Base-by-base conservation (phyloP, 1,140 invertebrate genomes). In the Drosophila tani region DNA sequence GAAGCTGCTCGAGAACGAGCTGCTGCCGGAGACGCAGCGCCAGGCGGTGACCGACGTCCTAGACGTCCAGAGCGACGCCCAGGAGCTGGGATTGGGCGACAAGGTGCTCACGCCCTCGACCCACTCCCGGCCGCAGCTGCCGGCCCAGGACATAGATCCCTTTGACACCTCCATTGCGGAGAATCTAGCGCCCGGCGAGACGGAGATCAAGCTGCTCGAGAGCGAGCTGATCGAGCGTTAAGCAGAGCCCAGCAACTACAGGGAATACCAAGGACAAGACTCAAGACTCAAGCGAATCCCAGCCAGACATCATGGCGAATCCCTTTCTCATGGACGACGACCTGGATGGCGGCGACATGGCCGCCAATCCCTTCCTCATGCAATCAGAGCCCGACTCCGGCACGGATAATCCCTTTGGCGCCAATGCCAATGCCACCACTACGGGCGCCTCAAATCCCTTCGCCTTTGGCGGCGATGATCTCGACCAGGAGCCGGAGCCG, bases 101-200 rank as follows among this genome's bases (percentile, higher is more conserved):
- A 93, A 93, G 66, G 92, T 93, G 5, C 65, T 93, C 7, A 93
- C 92, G 38, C 92, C 92, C 3, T 91, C 90, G 50, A 65, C 91
- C n/a, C 81, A 82, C 38, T 29, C 49, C 9, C 57, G 66, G 29
- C 73, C 77, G 0, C 69, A 63, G 43, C 41, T 80, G 51, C 59
- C 78, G 9, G 74, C 65, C 17, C 92, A 93, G 75, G 93, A 94
- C 53, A 93, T 94, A 19, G 96, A 97, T 94, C 96, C 96, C 0
- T 97, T 97, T 91, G 96, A 97, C 82, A 97, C 96, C 2, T 97
- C 96, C 3, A 96, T 96, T 74, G 96, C 96, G 1, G 94, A 93
- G 55, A 96, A 96, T 84, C 94, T 97, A 38, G 93, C 95, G 65
- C 96, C 96, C 3, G 96, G 96, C 1, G 96, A 95, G 87, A 95